phyloP scores from a whole-genome alignment of 35 echinoderm and acorn worm genomes.

The Chiridota heheva region DNA sequence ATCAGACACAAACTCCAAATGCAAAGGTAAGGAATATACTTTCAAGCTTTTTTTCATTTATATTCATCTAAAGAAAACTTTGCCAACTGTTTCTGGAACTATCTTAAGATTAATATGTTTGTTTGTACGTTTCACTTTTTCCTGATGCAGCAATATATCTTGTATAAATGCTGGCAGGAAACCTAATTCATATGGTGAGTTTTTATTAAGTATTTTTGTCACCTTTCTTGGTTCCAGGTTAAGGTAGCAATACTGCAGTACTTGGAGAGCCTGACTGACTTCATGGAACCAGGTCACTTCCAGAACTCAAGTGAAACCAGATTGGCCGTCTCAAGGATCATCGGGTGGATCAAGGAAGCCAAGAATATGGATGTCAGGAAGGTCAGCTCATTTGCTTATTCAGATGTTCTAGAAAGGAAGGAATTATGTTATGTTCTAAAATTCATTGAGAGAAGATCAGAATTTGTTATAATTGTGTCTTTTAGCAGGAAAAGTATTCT shows the following conservation, averaged over 20 bases:
- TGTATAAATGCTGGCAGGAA: no score
- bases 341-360: slow-evolving; percentile 97
- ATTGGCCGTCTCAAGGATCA: slow-evolving; percentile 92
- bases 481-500: no score
- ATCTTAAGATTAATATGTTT: background rate
- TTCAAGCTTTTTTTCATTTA: background rate
- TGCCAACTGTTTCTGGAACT: slow-evolving; percentile 5
- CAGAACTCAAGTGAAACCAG: slow-evolving; percentile 94
- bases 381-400: slow-evolving; percentile 45
- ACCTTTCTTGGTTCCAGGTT: no score
- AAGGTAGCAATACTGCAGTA: slow-evolving; percentile 88
- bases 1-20: slow-evolving; percentile 99
- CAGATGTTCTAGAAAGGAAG: background rate
- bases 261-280: slow-evolving; percentile 76
- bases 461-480: no score
- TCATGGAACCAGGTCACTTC: slow-evolving; percentile 95
- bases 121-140: slow-evolving; percentile 23
- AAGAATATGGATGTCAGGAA: slow-evolving; percentile 91
- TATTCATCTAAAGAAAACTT: background rate
- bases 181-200: no score
- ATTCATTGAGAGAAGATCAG: background rate
- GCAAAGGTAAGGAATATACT: slow-evolving; percentile 67
- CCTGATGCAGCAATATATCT: slow-evolving; percentile 1
- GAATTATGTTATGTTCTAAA: background rate
- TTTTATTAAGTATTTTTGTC: no score